Evolutionary conservation across 2,113 vertebrate species (phyloP), one percentile per base, ranked within the genome.

Genomic region (Athene noctua): DNA sequence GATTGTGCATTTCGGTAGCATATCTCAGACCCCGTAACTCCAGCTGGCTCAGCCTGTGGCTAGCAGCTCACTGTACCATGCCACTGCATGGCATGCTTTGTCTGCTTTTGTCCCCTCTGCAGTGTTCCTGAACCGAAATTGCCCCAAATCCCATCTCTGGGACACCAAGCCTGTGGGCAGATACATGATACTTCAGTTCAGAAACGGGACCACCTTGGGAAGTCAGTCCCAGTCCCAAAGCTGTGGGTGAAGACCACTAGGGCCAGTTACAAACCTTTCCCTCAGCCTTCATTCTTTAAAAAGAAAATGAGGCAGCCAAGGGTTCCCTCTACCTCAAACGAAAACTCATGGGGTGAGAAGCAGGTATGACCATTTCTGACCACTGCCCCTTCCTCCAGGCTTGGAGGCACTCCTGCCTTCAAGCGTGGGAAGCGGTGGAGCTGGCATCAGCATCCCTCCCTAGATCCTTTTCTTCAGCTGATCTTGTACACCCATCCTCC

Each of bases 381-480:
- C 44, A 38, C 26, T 57, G 6, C 3, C 15, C 32, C 54, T 57
- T 80, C 29, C 54, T 80, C 54, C 47, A 52, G 19, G 34, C 68
- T 62, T 40, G 18, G 11, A n/a, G 32, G 17, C n/a, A 25, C 47
- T 70, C 40, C 36, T 66, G 21, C 15, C 20, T 52, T 73, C 66
- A 87, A 14, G 38, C 1, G 1, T 23, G 23, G 30, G 58, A 73
- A 58, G 26, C 0, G 0, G 15, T n/a, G 27, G 65, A 78, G 27
- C 12, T 62, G 61, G 20, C 17, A 29, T 25, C 80, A 54, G 10
- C 59, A 40, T 30, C 42, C 11, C 42, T 52, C 23, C 54, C 30
- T 36, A 58, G 30, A 62, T 34, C 54, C 16, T 11, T 75, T 84
- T 61, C 57, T 71, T 61, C 16, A 34, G 29, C 13, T 5, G 1